Conservation (phyloP, 2,888 invertebrate species). For the Laothoe populi region DNA sequence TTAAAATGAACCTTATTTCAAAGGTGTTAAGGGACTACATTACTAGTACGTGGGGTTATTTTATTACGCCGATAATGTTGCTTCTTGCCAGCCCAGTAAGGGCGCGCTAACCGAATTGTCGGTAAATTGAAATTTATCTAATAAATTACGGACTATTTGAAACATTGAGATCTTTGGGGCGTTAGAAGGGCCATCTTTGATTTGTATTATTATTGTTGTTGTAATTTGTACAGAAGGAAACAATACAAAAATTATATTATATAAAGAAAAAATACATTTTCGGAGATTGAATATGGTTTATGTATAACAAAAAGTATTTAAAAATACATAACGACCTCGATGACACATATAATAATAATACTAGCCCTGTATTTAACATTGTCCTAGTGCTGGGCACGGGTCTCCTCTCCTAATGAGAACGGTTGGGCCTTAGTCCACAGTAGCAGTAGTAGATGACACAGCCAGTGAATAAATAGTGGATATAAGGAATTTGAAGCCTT, state of each 20-base stretch:
- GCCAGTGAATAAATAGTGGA: too few relatives aligned
- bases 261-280: background rate
- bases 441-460: too few relatives aligned
- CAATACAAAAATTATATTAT: too few relatives aligned
- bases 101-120: conserved; percentile 66
- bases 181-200: conserved; percentile 26
- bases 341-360: too few relatives aligned
- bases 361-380: too few relatives aligned
- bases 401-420: too few relatives aligned
- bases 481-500: too few relatives aligned
- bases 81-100: conserved; percentile 41
- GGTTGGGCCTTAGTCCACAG: too few relatives aligned
- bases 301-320: too few relatives aligned
- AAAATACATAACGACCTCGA: too few relatives aligned
- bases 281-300: too few relatives aligned
- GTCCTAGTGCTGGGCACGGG: too few relatives aligned
- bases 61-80: conserved; percentile 49
- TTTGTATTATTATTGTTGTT: background rate
- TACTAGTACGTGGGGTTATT: conserved; percentile 42
- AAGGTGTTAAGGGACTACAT: background rate
- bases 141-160: conserved; percentile 51
- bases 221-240: background rate
- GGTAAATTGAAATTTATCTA: conserved; percentile 80
- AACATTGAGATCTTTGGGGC: conserved; percentile 25
- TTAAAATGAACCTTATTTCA: conserved; percentile 16